Percentiles rank a stretch among this genome's conserved stretches.
Evolutionary conservation across 2,888 invertebrate species (phyloP).

Genomic region (Platycnemis pennipes): DNA sequence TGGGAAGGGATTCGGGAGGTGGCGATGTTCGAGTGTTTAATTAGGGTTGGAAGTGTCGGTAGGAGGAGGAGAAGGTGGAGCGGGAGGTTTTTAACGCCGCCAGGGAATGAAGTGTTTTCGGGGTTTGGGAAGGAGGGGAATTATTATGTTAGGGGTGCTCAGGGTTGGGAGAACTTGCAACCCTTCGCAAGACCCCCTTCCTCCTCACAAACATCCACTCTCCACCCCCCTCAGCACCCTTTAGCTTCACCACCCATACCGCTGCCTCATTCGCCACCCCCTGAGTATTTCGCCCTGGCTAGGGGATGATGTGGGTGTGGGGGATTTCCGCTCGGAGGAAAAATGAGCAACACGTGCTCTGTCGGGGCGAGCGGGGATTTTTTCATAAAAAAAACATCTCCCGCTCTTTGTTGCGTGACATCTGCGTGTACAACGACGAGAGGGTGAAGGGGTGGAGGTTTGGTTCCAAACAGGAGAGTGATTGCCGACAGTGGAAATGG

Average conservation of each 20-base stretch:
- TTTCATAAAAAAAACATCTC: not conserved
- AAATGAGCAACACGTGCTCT: not conserved
- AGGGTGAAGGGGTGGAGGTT: too few relatives aligned
- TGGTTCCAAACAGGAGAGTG: too few relatives aligned
- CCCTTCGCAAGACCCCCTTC: not conserved
- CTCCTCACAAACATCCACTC: not conserved
- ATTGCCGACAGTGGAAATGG: too few relatives aligned
- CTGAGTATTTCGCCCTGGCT: not conserved
- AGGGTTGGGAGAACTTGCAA: not conserved
- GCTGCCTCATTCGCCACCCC: not conserved
- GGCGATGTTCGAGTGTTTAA: constrained; percentile 2
- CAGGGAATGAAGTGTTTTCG: not conserved
- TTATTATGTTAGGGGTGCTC: not conserved
- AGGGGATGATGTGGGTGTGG: not conserved
- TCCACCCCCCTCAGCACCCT: not conserved
- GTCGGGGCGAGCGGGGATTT: not conserved
- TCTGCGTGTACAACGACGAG: not conserved
- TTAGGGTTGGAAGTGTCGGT: not conserved
- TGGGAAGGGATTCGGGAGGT: not conserved
- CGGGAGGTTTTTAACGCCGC: not conserved
- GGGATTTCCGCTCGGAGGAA: not conserved
- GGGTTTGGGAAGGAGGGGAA: not conserved
- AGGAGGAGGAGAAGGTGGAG: not conserved
- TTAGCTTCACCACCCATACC: not conserved
- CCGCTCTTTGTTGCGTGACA: not conserved